These are phyloP conservation scores for Takifugu flavidus DNA, from an alignment of 2,113 vertebrate species.

Conservation along the genomic window DNA sequence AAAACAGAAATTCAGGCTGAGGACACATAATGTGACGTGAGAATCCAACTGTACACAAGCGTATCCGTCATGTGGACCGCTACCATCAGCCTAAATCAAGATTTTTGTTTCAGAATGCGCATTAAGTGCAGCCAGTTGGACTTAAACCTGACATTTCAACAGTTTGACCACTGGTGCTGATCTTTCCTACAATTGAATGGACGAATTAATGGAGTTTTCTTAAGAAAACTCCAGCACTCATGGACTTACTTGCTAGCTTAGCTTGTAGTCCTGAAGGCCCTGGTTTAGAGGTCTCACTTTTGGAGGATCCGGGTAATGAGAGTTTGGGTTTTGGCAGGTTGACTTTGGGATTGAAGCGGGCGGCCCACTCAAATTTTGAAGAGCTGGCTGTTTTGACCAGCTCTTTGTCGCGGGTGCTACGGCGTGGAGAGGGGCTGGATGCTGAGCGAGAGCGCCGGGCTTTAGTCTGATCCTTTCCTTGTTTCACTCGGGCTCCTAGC, in stretches of 20 bases:
- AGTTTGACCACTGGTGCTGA: no score
- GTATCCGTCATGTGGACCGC: no score
- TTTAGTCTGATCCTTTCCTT: constrained; percentile 98
- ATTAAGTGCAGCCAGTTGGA: not conserved
- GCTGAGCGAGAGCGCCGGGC: constrained; percentile 94
- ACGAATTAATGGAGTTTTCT: no score
- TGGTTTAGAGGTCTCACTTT: constrained; percentile 96
- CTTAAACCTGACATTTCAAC: not conserved
- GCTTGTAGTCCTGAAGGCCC: constrained; percentile 99
- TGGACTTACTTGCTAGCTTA: constrained; percentile 95
- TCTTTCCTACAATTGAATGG: no score
- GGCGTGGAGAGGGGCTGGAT: constrained; percentile 94
- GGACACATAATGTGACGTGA: no score
- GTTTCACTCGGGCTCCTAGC: constrained; percentile 93
- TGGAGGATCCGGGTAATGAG: constrained; percentile 96
- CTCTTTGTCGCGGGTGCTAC: constrained; percentile 97
- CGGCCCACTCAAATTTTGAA: constrained; percentile 98
- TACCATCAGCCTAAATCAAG: no score
- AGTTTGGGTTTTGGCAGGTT: constrained; percentile 99
- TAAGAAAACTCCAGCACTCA: no score
- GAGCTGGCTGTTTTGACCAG: constrained; percentile 90
- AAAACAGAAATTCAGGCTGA: not conserved
- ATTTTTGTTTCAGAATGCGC: not conserved
- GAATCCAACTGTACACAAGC: no score
- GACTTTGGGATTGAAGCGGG: constrained; percentile 97